These are phyloP conservation scores for Acanthurus tractus DNA, from an alignment of 2,797 vertebrate genomes.

Conservation along the genomic window DNA sequence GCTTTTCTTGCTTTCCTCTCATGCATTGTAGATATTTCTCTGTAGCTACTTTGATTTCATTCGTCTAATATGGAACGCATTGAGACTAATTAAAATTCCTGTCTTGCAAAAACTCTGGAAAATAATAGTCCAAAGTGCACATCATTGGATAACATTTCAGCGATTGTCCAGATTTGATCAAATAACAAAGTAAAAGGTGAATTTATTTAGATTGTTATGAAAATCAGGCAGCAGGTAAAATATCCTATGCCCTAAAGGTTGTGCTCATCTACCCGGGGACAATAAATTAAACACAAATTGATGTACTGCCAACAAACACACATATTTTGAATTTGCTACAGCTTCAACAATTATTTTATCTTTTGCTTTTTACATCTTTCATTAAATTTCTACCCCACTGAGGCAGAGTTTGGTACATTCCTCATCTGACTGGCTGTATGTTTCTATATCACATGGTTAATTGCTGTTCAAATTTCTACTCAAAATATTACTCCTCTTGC, in stretches of 20 bases:
- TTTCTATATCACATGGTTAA: conserved; percentile 62
- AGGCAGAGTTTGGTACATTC: conserved; percentile 52
- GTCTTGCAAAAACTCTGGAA: conserved; percentile 17
- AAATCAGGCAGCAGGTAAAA: conserved; percentile 32
- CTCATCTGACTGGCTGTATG: conserved; percentile 57
- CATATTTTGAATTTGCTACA: conserved; percentile 44
- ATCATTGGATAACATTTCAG: conserved; percentile 34
- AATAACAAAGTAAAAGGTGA: conserved; percentile 23
- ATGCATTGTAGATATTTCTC: conserved; percentile 46
- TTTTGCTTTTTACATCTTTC: conserved; percentile 42
- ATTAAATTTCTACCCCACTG: conserved; percentile 44
- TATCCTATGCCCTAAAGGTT: conserved; percentile 34
- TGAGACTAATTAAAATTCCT: conserved; percentile 18
- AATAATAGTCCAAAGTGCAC: conserved; percentile 33
- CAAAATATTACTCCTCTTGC: conserved; percentile 55
- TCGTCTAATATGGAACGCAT: conserved; percentile 23
- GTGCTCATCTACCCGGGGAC: conserved; percentile 35
- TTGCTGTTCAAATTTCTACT: conserved; percentile 70
- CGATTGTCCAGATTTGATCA: conserved; percentile 24
- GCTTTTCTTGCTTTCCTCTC: conserved; percentile 47
- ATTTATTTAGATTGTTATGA: conserved; percentile 33
- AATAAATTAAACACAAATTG: conserved; percentile 38
- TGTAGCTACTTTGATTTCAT: conserved; percentile 42
- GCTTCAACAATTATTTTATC: conserved; percentile 44
- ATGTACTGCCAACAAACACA: conserved; percentile 61